phyloP scores from a whole-genome alignment of 2,113 vertebrate species.

The Orthonyx spaldingii region DNA sequence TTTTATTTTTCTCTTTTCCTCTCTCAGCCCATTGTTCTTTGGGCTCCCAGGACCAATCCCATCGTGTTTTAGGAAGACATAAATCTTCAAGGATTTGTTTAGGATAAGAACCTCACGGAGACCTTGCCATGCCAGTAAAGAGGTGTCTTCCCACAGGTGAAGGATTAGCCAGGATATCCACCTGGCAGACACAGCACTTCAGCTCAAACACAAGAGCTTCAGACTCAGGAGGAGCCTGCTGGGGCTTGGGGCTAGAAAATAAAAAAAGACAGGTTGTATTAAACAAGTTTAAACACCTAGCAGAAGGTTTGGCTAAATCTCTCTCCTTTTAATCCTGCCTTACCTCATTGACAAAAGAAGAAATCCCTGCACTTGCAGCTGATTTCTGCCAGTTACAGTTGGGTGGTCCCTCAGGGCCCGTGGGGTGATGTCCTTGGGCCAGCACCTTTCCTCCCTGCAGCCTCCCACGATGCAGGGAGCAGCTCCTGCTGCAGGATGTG shows the following conservation, averaged over 20 bases:
- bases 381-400: background rate
- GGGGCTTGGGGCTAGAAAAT: background rate
- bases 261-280: background rate
- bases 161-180: background rate
- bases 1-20: background rate
- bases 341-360: background rate
- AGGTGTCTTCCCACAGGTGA: background rate
- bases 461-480: fast-evolving
- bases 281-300: background rate
- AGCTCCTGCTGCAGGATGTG: background rate
- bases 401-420: background rate
- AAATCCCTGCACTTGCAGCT: background rate
- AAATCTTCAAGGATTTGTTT: background rate
- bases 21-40: background rate
- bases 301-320: background rate
- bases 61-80: background rate
- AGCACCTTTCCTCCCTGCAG: background rate
- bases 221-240: background rate
- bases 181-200: background rate
- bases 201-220: background rate
- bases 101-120: background rate
- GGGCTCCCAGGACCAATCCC: background rate
- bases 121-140: background rate
- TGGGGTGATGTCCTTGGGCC: background rate
- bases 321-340: background rate